A percentile compares a stretch with the other conserved stretches of the same genome.
These are phyloP conservation scores for Crotalus viridis DNA, from an alignment of 2,113 vertebrate species.

Conservation along the genomic window DNA sequence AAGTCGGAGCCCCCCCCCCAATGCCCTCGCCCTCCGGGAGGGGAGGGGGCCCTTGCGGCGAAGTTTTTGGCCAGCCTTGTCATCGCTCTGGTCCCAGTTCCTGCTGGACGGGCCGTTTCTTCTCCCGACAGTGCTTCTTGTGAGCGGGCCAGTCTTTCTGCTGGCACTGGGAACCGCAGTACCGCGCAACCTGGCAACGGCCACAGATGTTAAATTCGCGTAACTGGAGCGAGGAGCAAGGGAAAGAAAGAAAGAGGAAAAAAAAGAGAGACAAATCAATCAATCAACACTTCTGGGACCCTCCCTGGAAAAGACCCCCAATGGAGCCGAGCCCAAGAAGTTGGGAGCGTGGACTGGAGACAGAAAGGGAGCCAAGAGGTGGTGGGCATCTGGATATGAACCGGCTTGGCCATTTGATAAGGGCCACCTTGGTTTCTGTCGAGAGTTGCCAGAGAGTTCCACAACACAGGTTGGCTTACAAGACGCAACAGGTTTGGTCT, in stretches of 20 bases:
- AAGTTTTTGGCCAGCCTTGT: constrained; percentile 54
- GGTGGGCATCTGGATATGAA: no score
- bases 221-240: constrained; percentile 60
- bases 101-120: constrained; percentile 85
- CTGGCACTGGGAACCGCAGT: constrained; percentile 98
- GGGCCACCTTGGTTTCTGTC: background rate
- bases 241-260: background rate
- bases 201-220: constrained; percentile 98
- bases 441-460: no score
- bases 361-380: background rate
- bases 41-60: constrained; percentile 56
- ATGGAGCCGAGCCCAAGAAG: background rate
- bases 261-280: background rate
- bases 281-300: background rate
- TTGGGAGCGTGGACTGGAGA: background rate
- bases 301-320: background rate
- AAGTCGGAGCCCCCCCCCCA: constrained; percentile 48
- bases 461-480: background rate
- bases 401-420: no score
- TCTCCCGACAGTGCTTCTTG: constrained; percentile 98
- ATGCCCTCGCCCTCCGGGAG: constrained; percentile 41
- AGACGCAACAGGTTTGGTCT: no score
- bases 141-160: constrained; percentile 98
- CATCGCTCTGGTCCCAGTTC: constrained; percentile 95
- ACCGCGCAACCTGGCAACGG: constrained; percentile 94